Conservation (phyloP, 2,797 vertebrate genomes). For the Protonibea diacanthus region DNA sequence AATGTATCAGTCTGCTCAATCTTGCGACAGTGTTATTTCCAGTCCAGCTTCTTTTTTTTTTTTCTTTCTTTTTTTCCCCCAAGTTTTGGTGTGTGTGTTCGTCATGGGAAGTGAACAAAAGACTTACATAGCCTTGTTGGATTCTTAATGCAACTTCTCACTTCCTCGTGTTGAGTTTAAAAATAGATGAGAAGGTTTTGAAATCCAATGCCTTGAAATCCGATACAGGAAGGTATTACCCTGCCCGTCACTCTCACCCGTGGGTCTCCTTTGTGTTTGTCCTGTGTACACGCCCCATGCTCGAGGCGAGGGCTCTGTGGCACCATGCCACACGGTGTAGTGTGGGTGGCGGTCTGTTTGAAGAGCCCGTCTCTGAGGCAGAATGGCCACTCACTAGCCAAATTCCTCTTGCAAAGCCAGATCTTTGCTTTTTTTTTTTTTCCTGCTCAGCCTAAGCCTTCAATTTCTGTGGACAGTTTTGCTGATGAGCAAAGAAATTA, state of each 20-base stretch:
- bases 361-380: conserved; percentile 70
- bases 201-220: conserved; percentile 76
- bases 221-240: conserved; percentile 81
- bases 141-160: conserved; percentile 60
- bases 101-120: conserved; percentile 54
- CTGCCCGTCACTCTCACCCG: conserved; percentile 73
- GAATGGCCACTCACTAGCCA: conserved; percentile 59
- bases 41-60: conserved; percentile 17
- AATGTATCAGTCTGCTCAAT: conserved; percentile 61
- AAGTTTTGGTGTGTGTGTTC: conserved; percentile 3
- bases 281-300: conserved; percentile 77
- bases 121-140: conserved; percentile 33
- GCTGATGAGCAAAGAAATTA: conserved; percentile 39
- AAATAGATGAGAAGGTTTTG: conserved; percentile 77
- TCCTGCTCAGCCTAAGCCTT: not conserved
- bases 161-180: conserved; percentile 75
- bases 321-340: conserved; percentile 75
- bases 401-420: conserved; percentile 53
- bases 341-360: conserved; percentile 78
- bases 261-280: conserved; percentile 83
- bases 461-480: conserved; percentile 32
- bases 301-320: conserved; percentile 77
- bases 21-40: conserved; percentile 41
- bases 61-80: not conserved
- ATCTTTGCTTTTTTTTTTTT: not conserved